phyloP scores from a whole-genome alignment of 2,888 invertebrate genomes.

The Sphinx pinastri region DNA sequence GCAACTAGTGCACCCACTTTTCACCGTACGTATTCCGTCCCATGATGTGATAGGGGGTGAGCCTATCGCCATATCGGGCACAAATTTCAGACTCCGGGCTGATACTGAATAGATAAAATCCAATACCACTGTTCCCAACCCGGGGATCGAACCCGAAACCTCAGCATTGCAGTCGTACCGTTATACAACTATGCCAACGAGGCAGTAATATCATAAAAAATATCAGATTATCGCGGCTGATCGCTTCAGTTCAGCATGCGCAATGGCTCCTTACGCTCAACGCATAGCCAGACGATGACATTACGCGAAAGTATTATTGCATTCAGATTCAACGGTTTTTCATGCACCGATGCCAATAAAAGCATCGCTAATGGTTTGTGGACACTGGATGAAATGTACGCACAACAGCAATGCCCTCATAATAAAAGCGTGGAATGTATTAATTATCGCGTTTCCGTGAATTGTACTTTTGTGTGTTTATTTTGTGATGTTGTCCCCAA shows the following conservation, averaged over 20 bases:
- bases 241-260: not conserved
- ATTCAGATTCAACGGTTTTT: slow-evolving; percentile 41
- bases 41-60: too few species aligned
- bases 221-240: not conserved
- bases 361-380: slow-evolving; percentile 44
- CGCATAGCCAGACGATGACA: slow-evolving; percentile 49
- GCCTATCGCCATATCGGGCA: too few species aligned
- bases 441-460: slow-evolving; percentile 27
- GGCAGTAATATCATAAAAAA: not conserved
- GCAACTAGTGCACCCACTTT: too few species aligned
- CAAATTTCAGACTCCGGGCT: too few species aligned
- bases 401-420: slow-evolving; percentile 26
- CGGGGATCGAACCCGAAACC: too few species aligned
- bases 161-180: too few species aligned
- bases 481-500: not conserved
- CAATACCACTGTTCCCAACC: too few species aligned
- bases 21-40: too few species aligned
- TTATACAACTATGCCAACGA: too few species aligned
- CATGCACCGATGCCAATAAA: slow-evolving; percentile 40
- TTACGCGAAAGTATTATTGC: slow-evolving; percentile 35
- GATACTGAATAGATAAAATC: too few species aligned
- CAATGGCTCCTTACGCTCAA: slow-evolving; percentile 11
- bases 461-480: slow-evolving; percentile 16
- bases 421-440: slow-evolving; percentile 28
- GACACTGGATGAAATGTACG: slow-evolving; percentile 36